Conservation (phyloP, 2,888 invertebrate species). For the Andrena fulva region DNA sequence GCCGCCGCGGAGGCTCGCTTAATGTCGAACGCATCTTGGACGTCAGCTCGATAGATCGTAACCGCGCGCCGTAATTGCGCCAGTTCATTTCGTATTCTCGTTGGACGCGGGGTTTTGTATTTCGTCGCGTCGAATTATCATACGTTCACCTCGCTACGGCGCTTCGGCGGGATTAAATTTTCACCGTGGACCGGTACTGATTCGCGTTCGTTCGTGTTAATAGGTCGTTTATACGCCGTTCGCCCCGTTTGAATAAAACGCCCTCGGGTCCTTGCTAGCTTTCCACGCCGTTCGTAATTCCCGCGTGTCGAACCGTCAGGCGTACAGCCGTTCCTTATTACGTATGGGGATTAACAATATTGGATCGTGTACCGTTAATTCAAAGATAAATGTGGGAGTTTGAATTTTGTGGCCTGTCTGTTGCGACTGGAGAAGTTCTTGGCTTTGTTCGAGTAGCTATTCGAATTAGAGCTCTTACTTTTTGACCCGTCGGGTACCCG, state of each 20-base stretch:
- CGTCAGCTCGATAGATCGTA: constrained; percentile 31
- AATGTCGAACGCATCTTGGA: constrained; percentile 5
- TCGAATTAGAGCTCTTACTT: no score
- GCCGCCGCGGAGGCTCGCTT: constrained; percentile 5
- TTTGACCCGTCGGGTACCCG: no score
- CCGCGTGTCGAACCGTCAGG: background rate
- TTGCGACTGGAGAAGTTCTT: no score
- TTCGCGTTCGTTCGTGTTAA: constrained; percentile 16
- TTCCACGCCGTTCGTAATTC: background rate
- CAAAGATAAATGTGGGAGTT: background rate
- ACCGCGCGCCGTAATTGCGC: constrained; percentile 11
- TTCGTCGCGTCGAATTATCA: constrained; percentile 38
- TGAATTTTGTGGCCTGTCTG: no score
- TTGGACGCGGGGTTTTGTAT: constrained; percentile 35
- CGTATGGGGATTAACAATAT: background rate
- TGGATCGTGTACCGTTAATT: background rate
- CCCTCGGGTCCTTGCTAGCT: background rate
- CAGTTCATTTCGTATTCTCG: constrained; percentile 33
- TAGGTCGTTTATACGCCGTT: constrained; percentile 23
- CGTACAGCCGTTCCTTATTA: constrained; percentile 15
- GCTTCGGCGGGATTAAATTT: constrained; percentile 19
- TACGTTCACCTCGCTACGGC: background rate
- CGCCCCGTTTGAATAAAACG: background rate
- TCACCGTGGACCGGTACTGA: constrained; percentile 2
- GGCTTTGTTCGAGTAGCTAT: no score